A percentile compares a stretch with the other conserved stretches of the same genome.
Evolutionary conservation across 2,888 invertebrate genomes (phyloP).

Genomic region (Ypsolopha sequella): DNA sequence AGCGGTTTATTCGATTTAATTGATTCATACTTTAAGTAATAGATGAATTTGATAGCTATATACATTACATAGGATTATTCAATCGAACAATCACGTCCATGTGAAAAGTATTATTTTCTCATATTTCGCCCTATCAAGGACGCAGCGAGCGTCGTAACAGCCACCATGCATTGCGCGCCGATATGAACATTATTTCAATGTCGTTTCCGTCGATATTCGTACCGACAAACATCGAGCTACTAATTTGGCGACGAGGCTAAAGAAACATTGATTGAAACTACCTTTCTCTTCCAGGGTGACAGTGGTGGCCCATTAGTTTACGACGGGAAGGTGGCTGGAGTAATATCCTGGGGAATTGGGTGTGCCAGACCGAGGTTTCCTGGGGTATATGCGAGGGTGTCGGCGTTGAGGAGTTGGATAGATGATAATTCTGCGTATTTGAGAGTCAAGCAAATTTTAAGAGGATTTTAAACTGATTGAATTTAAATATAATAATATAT

Average conservation of each 20-base stretch:
- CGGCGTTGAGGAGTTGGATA: constrained; percentile 49
- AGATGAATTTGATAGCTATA: too few species aligned
- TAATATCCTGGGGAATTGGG: constrained; percentile 60
- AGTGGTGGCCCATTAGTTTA: constrained; percentile 58
- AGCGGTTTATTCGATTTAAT: too few species aligned
- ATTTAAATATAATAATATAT: too few species aligned
- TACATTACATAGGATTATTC: too few species aligned
- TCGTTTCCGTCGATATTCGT: background rate
- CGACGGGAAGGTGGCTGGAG: constrained; percentile 54
- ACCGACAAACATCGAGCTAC: too few species aligned
- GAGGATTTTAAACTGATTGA: background rate
- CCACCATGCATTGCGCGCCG: too few species aligned
- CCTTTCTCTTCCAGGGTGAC: constrained; percentile 41
- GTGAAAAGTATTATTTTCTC: background rate
- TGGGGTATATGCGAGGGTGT: constrained; percentile 57
- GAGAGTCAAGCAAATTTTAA: constrained; percentile 9
- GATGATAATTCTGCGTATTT: constrained; percentile 32
- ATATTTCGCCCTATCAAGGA: too few species aligned
- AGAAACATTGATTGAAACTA: background rate
- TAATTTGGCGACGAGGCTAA: too few species aligned
- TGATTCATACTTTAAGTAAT: too few species aligned
- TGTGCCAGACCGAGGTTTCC: constrained; percentile 58
- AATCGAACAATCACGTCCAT: too few species aligned
- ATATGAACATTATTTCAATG: too few species aligned
- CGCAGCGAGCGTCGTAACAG: background rate